Base-by-base conservation (phyloP, 2,888 invertebrate species). In the Pyralis farinalis region DNA sequence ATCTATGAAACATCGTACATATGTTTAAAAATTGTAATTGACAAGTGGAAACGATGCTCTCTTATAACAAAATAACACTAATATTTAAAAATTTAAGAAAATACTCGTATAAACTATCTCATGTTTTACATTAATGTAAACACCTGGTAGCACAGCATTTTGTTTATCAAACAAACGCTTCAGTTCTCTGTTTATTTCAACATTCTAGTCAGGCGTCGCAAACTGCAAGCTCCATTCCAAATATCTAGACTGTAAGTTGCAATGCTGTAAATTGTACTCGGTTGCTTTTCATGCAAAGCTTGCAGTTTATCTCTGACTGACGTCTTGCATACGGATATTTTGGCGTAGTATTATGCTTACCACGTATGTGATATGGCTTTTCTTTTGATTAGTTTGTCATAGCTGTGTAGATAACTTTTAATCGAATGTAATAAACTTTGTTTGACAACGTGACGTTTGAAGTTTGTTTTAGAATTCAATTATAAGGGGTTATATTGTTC, bases 211-310 rank as follows among this genome's bases (percentile, higher is more conserved):
- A 53, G 46, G 29, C 44, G 43, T 27, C 49, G 45, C 57, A 56
- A 51, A 44, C 50, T 43, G 46, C 49, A 32, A 45, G 53, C 55
- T 53, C 46, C 46, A 53, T 71, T 72, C 67, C 51, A 51, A 49
- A 53, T 46, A 48, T 39, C 49, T 47, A 53, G 46, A 46, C 53
- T 51, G 47, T 49, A 44, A 47, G 53, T 51, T 51, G 48, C 46
- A 47, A 45, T 41, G 61, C 55, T 64, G 64, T 70, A 68, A 73
- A 71, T 67, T 66, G 63, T 63, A 48, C 38, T 53, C 51, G 56
- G 55, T 61, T 57, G 55, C 56, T 58, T 59, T 58, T 53, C 51
- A 49, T 58, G 55, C 57, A 58, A 51, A 56, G 58, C 56, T 54
- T 51, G 53, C 46, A 52, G 67, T 69, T 64, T 70, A 70, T 67